A percentile compares a stretch with the other conserved stretches of the same genome.
Conservation (phyloP, 2,888 invertebrate species). For the Andrena dorsata region DNA sequence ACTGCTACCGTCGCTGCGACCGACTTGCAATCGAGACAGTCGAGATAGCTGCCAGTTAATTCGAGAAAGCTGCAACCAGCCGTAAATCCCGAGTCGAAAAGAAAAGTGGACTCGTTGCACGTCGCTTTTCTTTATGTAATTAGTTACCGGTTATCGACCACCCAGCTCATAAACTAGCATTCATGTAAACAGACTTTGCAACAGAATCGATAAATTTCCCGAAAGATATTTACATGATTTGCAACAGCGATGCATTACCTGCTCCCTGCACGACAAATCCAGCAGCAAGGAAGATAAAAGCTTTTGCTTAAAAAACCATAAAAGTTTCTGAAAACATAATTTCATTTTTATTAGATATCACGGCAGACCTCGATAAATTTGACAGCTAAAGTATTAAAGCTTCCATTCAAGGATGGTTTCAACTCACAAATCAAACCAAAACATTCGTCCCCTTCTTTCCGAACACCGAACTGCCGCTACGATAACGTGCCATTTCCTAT, state of each 20-base stretch:
- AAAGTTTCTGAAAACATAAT: conserved; percentile 1
- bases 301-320: neutral
- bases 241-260: neutral
- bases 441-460: too few relatives aligned
- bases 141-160: conserved; percentile 17
- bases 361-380: neutral
- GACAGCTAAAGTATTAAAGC: too few relatives aligned
- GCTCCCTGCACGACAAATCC: neutral
- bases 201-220: neutral
- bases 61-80: conserved; percentile 66
- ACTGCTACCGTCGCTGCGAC: conserved; percentile 57
- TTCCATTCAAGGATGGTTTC: too few relatives aligned
- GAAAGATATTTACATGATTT: neutral
- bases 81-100: conserved; percentile 47
- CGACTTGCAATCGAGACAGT: conserved; percentile 56
- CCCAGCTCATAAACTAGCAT: neutral
- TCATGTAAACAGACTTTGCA: neutral
- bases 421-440: too few relatives aligned
- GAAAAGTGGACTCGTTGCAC: conserved; percentile 37
- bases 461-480: too few relatives aligned
- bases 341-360: neutral
- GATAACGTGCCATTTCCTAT: too few relatives aligned
- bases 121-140: conserved; percentile 32
- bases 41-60: conserved; percentile 60
- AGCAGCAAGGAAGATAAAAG: neutral